A percentile compares a stretch with the other conserved stretches of the same genome.
Evolutionary conservation across 2,113 vertebrate species (phyloP).

Genomic region (Muscicapa adusta): DNA sequence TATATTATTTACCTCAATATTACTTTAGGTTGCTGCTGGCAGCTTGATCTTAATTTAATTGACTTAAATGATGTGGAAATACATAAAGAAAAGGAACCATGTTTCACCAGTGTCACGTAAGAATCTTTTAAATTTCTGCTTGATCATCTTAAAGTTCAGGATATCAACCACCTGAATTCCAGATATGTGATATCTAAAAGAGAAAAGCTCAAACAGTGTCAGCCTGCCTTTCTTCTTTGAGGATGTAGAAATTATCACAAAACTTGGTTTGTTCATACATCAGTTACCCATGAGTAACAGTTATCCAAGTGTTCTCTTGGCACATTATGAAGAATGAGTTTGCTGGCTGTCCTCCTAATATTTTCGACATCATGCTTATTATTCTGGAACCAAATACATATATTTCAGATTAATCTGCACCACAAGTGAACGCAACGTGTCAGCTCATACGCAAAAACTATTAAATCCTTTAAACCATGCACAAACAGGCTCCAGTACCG

Average conservation of each 20-base stretch:
- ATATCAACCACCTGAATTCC: not conserved
- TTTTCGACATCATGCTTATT: not conserved
- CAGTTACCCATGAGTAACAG: not conserved
- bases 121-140: not conserved
- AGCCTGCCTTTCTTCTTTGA: not conserved
- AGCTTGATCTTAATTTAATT: conserved; percentile 34
- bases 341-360: not conserved
- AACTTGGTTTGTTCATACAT: not conserved
- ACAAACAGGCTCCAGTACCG: not conserved
- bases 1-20: conserved; percentile 32
- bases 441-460: not conserved
- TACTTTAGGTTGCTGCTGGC: conserved; percentile 15
- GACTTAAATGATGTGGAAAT: not conserved
- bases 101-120: not conserved
- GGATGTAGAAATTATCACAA: not conserved
- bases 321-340: not conserved
- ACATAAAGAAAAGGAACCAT: not conserved
- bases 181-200: not conserved
- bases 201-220: not conserved
- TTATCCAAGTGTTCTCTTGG: not conserved
- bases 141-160: not conserved
- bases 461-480: not conserved
- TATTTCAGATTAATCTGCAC: not conserved
- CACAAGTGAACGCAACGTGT: not conserved
- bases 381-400: not conserved